These are phyloP conservation scores for Rhinella marina DNA, from an alignment of 2,797 vertebrate genomes.

Conservation along the genomic window DNA sequence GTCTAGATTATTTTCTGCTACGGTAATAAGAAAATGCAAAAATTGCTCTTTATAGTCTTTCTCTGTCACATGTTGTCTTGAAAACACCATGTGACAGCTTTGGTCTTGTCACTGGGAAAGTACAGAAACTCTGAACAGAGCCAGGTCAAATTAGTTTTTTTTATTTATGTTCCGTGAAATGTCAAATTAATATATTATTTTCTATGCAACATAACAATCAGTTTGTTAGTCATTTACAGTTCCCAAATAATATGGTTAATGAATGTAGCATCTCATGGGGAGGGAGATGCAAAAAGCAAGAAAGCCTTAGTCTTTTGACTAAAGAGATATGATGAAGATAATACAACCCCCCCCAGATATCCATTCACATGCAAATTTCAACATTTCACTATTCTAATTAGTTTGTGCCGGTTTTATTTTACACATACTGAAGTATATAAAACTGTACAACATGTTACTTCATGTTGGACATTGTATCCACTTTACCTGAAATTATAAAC, in stretches of 20 bases:
- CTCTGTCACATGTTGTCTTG: conserved; percentile 4
- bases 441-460: not conserved
- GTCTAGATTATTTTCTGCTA: not conserved
- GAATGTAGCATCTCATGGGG: conserved; percentile 37
- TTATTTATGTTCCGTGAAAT: conserved; percentile 42
- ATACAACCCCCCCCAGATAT: conserved; percentile 36
- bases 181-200: conserved; percentile 50
- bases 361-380: conserved; percentile 49
- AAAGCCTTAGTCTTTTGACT: conserved; percentile 1
- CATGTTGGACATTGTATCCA: not conserved
- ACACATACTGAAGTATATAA: not conserved
- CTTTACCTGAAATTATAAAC: not conserved
- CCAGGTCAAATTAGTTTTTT: conserved; percentile 29
- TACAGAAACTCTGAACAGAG: conserved; percentile 18
- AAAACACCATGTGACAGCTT: conserved; percentile 19
- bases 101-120: conserved; percentile 1
- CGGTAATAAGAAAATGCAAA: not conserved
- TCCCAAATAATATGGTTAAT: conserved; percentile 43
- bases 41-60: not conserved
- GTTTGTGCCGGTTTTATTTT: conserved; percentile 26
- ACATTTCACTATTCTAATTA: conserved; percentile 48
- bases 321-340: conserved; percentile 43
- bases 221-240: conserved; percentile 40
- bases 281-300: conserved; percentile 27
- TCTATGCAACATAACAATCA: conserved; percentile 39